A percentile compares a stretch with the other conserved stretches of the same genome.
Conservation (phyloP, 2,113 vertebrate genomes). For the Fregata magnificens region DNA sequence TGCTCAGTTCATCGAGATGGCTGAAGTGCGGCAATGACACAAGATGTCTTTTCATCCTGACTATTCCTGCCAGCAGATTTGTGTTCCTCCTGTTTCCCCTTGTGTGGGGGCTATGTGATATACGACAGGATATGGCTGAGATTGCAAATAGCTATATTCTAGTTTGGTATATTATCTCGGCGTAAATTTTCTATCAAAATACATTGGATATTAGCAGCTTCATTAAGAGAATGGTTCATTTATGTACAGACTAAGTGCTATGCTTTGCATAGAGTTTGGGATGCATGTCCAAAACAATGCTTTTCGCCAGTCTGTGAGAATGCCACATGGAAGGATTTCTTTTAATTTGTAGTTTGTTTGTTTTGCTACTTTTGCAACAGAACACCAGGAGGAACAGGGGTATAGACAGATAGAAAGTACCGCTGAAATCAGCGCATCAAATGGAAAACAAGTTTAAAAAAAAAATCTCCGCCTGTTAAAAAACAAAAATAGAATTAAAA, state of each 20-base stretch:
- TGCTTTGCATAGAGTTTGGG: background rate
- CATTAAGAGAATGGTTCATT: background rate
- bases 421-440: fast-evolving
- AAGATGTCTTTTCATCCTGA: background rate
- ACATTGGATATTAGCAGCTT: background rate
- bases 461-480: fast-evolving
- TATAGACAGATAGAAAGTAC: background rate
- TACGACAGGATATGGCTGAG: background rate
- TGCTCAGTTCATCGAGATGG: background rate
- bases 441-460: background rate
- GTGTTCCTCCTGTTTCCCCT: background rate
- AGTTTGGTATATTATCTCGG: background rate
- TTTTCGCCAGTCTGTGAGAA: background rate
- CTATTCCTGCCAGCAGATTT: background rate
- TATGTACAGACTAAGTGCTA: background rate
- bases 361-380: background rate
- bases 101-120: background rate
- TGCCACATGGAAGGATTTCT: background rate
- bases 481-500: background rate
- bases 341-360: background rate
- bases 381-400: background rate
- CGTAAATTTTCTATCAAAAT: background rate
- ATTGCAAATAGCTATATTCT: background rate
- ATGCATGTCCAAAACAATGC: background rate
- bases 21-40: background rate